These are phyloP conservation scores for Leptobrachium leishanense DNA, from an alignment of 2,113 vertebrate species.

Conservation along the genomic window DNA sequence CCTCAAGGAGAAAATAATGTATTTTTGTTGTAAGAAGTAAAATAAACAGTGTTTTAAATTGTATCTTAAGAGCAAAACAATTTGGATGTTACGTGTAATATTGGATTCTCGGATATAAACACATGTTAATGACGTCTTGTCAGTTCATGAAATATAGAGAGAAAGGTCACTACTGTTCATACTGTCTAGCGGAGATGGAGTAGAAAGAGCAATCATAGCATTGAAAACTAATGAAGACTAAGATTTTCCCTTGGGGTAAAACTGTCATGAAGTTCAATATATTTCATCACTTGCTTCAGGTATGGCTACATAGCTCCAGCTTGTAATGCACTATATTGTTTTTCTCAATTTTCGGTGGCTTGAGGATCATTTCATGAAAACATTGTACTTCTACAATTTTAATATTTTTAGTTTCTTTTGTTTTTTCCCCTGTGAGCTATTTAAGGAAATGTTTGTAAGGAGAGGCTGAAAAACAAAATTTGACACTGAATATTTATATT, in stretches of 20 bases:
- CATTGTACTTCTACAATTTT: conserved; percentile 25
- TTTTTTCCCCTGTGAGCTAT: conserved; percentile 16
- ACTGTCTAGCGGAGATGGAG: neutral
- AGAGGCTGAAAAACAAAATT: conserved; percentile 3
- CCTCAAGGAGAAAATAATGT: too few species aligned
- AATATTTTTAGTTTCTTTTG: conserved; percentile 15
- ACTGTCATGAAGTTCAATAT: conserved; percentile 32
- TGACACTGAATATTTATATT: neutral
- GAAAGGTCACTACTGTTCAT: conserved; percentile 1
- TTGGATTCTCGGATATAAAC: too few species aligned
- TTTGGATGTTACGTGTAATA: too few species aligned
- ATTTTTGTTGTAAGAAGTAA: too few species aligned
- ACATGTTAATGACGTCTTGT: neutral
- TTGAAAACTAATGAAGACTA: conserved; percentile 10
- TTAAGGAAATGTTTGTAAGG: conserved; percentile 7
- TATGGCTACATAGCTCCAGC: conserved; percentile 26
- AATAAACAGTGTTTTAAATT: too few species aligned
- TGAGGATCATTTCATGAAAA: conserved; percentile 11
- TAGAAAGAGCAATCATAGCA: neutral
- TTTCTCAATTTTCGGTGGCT: conserved; percentile 17
- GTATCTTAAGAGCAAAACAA: too few species aligned
- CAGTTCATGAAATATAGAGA: neutral
- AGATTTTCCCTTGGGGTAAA: conserved; percentile 24
- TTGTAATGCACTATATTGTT: conserved; percentile 13
- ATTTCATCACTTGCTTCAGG: conserved; percentile 17